Evolutionary conservation across 2,797 vertebrate species (phyloP), one percentile per base, ranked within the genome.

Genomic region (Myotis findleyi): DNA sequence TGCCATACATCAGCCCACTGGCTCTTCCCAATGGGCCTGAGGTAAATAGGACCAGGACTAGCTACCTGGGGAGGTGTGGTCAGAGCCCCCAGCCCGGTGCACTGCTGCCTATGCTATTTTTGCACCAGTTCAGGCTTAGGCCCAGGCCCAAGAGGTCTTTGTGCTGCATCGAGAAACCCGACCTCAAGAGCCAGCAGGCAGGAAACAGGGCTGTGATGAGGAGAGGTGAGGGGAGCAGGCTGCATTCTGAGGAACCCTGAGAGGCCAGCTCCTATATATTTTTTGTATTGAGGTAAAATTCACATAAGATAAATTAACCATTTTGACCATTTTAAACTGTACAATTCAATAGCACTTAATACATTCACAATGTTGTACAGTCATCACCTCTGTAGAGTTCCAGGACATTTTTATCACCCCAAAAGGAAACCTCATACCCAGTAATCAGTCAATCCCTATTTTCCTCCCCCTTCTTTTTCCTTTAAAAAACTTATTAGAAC

Each of bases 401-500:
- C 49, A 87, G n/a, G 84, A 91, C 51, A n/a, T 80, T 89, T 59
- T 76, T 33, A 72, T 88, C 21, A 83, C 3, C 2, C 23, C 49
- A 20, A 44, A 83, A 71, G 73, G 33, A 89, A 66, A 62, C 11
- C 7, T 12, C 49, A 20, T 82, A 27, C 53, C 2, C 41, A 87
- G 49, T n/a, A 95, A 88, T 18, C n/a, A 77, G 20, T n/a, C 33
- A 88, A 9, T 55, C 5, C 47, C 7, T 33, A 57, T 86, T 85
- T 17, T 5, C 51, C 10, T 59, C 33, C n/a, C 12, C 7, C 0
- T 81, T 80, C n/a, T 83, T 79, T 91, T 64, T 71, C 53, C 14
- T 92, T 68, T 44, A 73, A 73, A 85, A 82, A 49, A 53, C n/a
- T 25, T 77, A 69, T 68, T 85, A 85, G 72, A 79, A 86, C n/a